Base-by-base conservation (phyloP, 30 jellyfish, hydroid and myxozoan genomes). In the Phacellophora camtschatica region DNA sequence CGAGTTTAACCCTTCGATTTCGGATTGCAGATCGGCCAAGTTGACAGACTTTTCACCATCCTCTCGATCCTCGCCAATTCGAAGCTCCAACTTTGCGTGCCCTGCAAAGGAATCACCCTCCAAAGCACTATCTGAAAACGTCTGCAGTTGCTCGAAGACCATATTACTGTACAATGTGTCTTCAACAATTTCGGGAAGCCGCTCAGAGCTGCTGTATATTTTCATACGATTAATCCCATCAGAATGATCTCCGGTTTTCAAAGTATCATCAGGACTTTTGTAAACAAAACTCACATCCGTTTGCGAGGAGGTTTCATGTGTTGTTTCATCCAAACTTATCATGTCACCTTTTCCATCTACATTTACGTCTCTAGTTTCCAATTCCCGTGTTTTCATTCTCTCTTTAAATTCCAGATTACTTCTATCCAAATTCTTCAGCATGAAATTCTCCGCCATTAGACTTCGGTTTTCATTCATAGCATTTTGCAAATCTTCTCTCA, bases 401-500 rank as follows among this genome's bases (percentile, higher is more conserved):
- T 46, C 61, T 46, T 46, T 46, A 23, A 12, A 0, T 25, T 16
- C 15, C 9, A 10, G 49, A 3, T 55, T 55, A 29, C 43, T 32
- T 0, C 27, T 28, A 5, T 34, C 73, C 50, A 77, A 8, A 37
- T 90, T 90, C 57, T 83, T 82, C 90, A 90, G 62, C 81, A 92
- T 61, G 67, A 90, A 90, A 28, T 46, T 68, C 66, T 90, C 98
- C 0, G 74, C 81, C 74, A 75, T 96, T 15, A 90, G 69, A 2
- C 71, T 29, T 9, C 39, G 50, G 80, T 90, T 77, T 36, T 83
- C 98, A 13, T 62, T 37, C 77, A 90, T 37, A 0, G 98, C 90
- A 15, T 35, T 51, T 32, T 71, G 82, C 54, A 92, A 27, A 55
- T 92, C 98, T 53, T 81, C 98, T 12, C 98, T 80, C 18, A 92